These are phyloP conservation scores for Mirza zaza DNA, from an alignment of 2,113 vertebrate genomes.

Conservation along the genomic window DNA sequence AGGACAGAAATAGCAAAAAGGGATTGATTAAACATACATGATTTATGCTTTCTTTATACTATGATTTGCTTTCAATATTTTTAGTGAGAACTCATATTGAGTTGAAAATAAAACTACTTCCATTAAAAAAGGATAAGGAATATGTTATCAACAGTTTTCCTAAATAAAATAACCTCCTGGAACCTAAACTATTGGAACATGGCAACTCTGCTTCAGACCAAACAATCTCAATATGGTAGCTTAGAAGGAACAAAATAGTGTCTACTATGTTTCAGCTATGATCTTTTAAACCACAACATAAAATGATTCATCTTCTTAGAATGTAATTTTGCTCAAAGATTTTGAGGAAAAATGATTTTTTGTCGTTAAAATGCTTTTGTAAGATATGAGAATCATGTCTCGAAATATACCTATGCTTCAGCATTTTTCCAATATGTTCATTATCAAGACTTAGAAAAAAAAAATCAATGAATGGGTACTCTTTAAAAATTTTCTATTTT, in stretches of 20 bases:
- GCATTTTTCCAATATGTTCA: background rate
- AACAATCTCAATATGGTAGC: background rate
- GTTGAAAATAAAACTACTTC: conserved; percentile 11
- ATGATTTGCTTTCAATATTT: background rate
- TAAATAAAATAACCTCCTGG: background rate
- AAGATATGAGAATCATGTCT: background rate
- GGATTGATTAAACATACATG: background rate
- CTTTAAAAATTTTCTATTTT: conserved; percentile 4
- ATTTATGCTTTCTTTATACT: background rate
- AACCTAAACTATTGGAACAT: background rate
- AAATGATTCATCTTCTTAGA: background rate
- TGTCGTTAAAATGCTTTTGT: background rate
- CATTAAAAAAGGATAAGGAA: background rate
- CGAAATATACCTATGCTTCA: background rate
- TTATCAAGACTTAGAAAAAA: background rate
- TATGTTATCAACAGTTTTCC: background rate
- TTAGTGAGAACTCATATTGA: background rate
- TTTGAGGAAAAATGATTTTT: background rate
- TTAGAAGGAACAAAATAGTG: background rate
- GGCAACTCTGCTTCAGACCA: background rate
- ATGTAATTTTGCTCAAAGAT: background rate
- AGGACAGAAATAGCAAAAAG: background rate
- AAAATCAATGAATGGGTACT: background rate
- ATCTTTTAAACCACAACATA: background rate
- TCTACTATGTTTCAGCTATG: background rate